Base-by-base conservation (phyloP, 2,113 vertebrate species). In the Sapajus apella region DNA sequence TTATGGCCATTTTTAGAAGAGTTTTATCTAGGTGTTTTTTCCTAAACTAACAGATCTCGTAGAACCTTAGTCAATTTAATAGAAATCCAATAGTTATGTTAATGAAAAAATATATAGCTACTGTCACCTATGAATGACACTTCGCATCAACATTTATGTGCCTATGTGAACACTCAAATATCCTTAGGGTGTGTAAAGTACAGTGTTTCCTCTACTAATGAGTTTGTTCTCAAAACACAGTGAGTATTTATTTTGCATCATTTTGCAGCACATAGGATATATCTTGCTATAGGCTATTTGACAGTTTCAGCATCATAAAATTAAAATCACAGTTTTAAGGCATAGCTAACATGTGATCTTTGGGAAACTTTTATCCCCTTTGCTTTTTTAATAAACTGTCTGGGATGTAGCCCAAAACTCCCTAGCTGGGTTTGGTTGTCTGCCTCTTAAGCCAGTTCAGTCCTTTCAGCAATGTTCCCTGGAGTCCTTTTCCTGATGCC, bases 291-390 rank as follows among this genome's bases (percentile, higher is more conserved):
- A 5, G 3, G 96, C 98, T 93, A 55, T 8, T 97, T 66, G 88
- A 89, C 83, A 40, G 86, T 50, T 0, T 86, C 96, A 96, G 96
- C 90, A 96, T 96, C 95, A 73, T 66, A 91, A 93, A 97, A 35
- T 97, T 98, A 96, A 97, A 91, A 95, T 79, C 56, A 76, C 76
- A n/a, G 37, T 95, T 93, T 92, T 95, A 97, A 97, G 94, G 47
- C 80, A 47, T 85, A 96, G 80, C 77, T 95, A 37, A 64, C 91
- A 45, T 90, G 82, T 90, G 82, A 97, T 97, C 97, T 98, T 73
- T 2, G 0, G 80, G 81, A 80, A 64, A 61, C 61, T 80, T 64
- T 79, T 66, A 93, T 64, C 73, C 73, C 6, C 17, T 87, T 83
- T 61, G 35, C 21, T 77, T 93, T 96, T 94, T 79, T 52, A 88